phyloP scores from a whole-genome alignment of 2,113 vertebrate species.

The Electrona antarctica region DNA sequence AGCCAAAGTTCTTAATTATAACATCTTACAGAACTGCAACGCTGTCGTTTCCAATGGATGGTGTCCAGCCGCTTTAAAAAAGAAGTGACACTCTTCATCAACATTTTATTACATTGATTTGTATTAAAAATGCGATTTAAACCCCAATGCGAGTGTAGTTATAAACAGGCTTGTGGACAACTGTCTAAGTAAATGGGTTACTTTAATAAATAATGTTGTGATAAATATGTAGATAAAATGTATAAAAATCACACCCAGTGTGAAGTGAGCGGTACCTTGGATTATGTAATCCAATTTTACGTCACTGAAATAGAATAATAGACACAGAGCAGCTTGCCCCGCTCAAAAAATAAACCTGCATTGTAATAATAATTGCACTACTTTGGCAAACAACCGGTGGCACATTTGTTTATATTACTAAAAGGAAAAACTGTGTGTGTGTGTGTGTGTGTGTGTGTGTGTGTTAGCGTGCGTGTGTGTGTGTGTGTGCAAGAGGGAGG shows the following conservation, averaged over 20 bases:
- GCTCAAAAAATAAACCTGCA: slow-evolving; percentile 21
- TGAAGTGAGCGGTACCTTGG: too few relatives aligned
- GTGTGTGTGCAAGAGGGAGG: neutral
- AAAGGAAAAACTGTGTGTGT: neutral
- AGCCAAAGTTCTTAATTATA: too few relatives aligned
- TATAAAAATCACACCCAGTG: neutral
- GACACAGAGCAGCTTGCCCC: too few relatives aligned
- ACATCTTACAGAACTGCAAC: too few relatives aligned
- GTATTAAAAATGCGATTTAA: neutral
- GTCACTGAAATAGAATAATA: too few relatives aligned
- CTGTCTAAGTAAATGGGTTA: slow-evolving; percentile 2
- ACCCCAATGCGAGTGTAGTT: neutral
- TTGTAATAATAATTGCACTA: slow-evolving; percentile 48
- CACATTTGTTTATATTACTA: neutral
- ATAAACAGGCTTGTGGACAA: neutral
- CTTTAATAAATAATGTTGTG: slow-evolving; percentile 39
- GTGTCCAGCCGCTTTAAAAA: neutral
- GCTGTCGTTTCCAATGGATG: too few relatives aligned
- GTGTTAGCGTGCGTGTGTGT: neutral
- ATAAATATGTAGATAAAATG: slow-evolving; percentile 30
- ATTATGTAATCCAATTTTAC: too few relatives aligned
- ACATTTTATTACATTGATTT: neutral
- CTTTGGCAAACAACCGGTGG: slow-evolving; percentile 30
- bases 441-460: neutral
- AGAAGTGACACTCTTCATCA: neutral